phyloP scores from a whole-genome alignment of 2,888 invertebrate species.

The Sphaerophoria rueppellii region DNA sequence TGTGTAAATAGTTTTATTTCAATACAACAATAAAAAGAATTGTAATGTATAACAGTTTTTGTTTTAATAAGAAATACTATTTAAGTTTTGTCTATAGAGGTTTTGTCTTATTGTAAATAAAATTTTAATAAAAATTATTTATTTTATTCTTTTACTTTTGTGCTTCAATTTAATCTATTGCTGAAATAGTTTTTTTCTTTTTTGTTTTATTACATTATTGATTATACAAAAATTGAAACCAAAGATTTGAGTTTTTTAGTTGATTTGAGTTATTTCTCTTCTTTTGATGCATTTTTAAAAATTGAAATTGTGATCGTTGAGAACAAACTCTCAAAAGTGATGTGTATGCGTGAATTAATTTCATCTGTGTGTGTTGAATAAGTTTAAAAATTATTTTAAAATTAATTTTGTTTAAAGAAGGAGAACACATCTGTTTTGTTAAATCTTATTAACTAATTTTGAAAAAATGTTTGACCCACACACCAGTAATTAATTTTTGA shows the following conservation, averaged over 20 bases:
- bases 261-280: conserved; percentile 55
- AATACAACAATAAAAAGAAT: conserved; percentile 69
- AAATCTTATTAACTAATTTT: conserved; percentile 20
- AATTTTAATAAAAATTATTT: conserved; percentile 71
- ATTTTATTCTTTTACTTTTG: conserved; percentile 55
- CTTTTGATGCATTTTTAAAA: conserved; percentile 49
- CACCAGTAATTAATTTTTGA: conserved; percentile 30
- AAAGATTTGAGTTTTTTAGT: conserved; percentile 73
- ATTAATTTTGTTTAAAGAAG: background rate
- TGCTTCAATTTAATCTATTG: conserved; percentile 67
- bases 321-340: conserved; percentile 73
- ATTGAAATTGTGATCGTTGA: conserved; percentile 71
- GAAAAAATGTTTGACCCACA: conserved; percentile 62
- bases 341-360: conserved; percentile 14
- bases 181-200: conserved; percentile 51
- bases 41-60: conserved; percentile 57
- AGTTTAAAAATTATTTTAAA: background rate
- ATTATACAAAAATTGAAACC: conserved; percentile 65
- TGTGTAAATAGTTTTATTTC: conserved; percentile 72
- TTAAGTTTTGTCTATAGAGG: conserved; percentile 48
- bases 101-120: conserved; percentile 66
- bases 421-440: conserved; percentile 10
- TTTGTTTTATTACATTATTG: conserved; percentile 17
- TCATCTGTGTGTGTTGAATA: background rate
- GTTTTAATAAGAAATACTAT: conserved; percentile 49